Base-by-base conservation (phyloP, 2,113 vertebrate species). In the Hylia prasina region DNA sequence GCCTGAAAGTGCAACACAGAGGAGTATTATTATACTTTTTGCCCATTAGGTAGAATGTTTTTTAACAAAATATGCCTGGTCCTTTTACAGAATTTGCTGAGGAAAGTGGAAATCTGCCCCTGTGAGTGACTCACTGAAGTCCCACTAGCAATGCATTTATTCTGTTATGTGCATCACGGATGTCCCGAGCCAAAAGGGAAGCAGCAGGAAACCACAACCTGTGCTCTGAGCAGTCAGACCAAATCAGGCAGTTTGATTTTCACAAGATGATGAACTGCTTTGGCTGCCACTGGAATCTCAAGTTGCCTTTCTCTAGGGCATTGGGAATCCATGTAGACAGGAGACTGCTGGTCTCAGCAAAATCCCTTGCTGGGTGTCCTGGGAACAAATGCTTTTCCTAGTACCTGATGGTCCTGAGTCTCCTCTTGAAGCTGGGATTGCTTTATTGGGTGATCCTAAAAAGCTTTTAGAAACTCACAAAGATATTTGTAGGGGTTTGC, bases 211-310 rank as follows among this genome's bases (percentile, higher is more conserved):
- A 57, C 35, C 13, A 3, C 10, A 72, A 89, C 91, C 93, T 87
- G 69, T 89, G 88, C 61, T 84, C 93, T 81, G 80, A 89, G 65
- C 71, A 83, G 89, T 92, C 93, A 82, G 69, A 82, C 68, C 51
- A 65, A 40, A 94, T 92, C 78, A 57, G n/a, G 35, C 1, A 4
- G 21, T 22, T 65, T 73, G 56, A 70, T 93, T 85, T 86, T 90
- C 82, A 68, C 71, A 81, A 88, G 77, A 65, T 83, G 84, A 89
- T 85, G 40, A 75, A 48, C 42, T 87, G 48, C n/a, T 84, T 28
- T 86, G 30, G 33, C 73, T 91, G 60, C 68, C 10, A 5, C 13
- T 65, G 71, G 37, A 89, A 63, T 65, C 39, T 68, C 2, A 1
- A 47, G 54, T 22, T 87, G 61, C 54, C 66, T 80, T 90, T 80